These are phyloP conservation scores for Cryptomyrus ogoouensis DNA, from an alignment of 2,113 vertebrate genomes.

Conservation along the genomic window DNA sequence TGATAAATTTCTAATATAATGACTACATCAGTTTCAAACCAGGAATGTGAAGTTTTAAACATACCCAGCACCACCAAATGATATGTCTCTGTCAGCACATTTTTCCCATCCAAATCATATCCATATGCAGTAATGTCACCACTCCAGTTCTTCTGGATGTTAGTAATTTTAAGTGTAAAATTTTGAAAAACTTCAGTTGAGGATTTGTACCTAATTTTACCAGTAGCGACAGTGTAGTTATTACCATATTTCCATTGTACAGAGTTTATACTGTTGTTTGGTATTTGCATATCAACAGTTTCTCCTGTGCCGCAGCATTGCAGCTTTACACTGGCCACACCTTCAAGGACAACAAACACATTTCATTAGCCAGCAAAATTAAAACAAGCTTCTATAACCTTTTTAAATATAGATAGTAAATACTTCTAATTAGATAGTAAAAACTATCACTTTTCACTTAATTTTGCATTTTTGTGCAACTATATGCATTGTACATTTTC, in stretches of 20 bases:
- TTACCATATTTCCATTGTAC: background rate
- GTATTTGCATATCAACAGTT: background rate
- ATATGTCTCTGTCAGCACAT: background rate
- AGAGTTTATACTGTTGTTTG: background rate
- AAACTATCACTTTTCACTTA: background rate
- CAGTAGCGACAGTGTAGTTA: rapidly evolving
- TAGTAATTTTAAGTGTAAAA: background rate
- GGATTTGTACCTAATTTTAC: background rate
- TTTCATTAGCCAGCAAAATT: background rate
- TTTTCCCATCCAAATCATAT: background rate
- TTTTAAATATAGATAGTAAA: too few species aligned
- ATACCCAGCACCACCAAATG: background rate
- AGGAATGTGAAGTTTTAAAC: background rate
- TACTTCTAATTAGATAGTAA: too few species aligned
- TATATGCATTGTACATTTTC: background rate
- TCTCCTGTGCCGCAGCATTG: background rate
- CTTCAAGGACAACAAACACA: background rate
- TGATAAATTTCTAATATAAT: background rate
- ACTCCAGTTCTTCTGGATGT: background rate
- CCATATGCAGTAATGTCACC: background rate
- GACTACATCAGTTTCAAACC: background rate
- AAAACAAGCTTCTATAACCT: background rate
- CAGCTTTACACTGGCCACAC: background rate
- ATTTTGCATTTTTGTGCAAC: background rate
- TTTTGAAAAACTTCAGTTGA: background rate